A percentile compares a stretch with the other conserved stretches of the same genome.
Evolutionary conservation across 2,888 invertebrate species (phyloP).

Genomic region (Fissipunctia ypsillon): DNA sequence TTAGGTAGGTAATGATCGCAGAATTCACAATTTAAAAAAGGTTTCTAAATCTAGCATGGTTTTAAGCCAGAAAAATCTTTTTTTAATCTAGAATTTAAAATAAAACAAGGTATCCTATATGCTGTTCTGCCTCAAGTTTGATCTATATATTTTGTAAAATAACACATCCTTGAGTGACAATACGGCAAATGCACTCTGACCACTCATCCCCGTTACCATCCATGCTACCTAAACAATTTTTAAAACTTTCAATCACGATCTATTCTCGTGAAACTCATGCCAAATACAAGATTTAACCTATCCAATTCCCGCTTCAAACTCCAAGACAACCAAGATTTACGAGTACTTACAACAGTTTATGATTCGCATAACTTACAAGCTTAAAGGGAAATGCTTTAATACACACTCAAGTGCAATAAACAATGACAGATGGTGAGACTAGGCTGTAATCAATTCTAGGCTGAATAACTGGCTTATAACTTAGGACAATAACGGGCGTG

Average conservation of each 20-base stretch:
- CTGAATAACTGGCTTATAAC: conserved; percentile 53
- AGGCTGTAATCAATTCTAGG: conserved; percentile 36
- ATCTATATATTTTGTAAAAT: neutral
- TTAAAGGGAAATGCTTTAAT: conserved; percentile 53
- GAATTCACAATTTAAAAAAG: neutral
- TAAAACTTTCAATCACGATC: neutral
- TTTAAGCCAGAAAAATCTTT: too few relatives aligned
- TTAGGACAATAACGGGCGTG: conserved; percentile 43
- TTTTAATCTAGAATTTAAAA: too few relatives aligned
- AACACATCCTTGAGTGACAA: neutral
- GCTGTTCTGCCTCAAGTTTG: neutral
- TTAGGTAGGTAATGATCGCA: neutral
- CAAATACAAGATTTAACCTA: neutral
- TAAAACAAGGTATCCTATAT: neutral
- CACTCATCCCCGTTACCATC: neutral
- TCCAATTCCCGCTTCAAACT: neutral
- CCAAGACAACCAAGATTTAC: conserved; percentile 23
- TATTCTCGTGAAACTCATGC: neutral
- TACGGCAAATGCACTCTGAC: neutral
- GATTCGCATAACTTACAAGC: conserved; percentile 40
- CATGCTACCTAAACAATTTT: neutral
- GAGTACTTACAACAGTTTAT: conserved; percentile 21
- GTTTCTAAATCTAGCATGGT: too few relatives aligned
- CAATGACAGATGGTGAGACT: conserved; percentile 44
- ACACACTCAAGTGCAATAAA: conserved; percentile 42